phyloP scores from a whole-genome alignment of 2,797 vertebrate species.

The Merluccius polli region DNA sequence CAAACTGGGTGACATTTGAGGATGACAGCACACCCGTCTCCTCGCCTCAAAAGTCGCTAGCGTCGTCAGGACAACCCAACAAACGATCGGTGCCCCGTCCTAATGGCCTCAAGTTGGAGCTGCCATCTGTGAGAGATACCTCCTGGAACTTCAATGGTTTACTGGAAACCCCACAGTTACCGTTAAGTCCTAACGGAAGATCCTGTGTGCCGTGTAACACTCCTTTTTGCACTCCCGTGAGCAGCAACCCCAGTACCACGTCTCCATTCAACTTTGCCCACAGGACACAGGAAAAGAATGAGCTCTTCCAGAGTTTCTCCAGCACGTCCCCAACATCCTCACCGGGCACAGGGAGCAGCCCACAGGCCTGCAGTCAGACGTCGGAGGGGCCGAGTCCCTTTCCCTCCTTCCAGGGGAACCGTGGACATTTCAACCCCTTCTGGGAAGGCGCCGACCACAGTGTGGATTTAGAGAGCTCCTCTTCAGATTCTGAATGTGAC shows the following conservation, averaged over 20 bases:
- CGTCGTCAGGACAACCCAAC: conserved; percentile 52
- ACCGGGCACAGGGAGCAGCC: conserved; percentile 40
- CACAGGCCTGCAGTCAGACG: conserved; percentile 30
- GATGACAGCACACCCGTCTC: conserved; percentile 81
- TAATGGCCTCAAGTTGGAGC: conserved; percentile 85
- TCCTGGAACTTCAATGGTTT: conserved; percentile 77
- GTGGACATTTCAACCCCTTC: conserved; percentile 87
- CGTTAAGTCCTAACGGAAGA: conserved; percentile 74
- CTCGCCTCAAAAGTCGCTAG: conserved; percentile 74
- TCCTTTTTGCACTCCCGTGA: conserved; percentile 85
- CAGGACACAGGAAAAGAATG: conserved; percentile 63
- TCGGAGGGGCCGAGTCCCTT: conserved; percentile 64
- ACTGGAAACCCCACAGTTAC: conserved; percentile 80
- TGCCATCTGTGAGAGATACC: conserved; percentile 75
- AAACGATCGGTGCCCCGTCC: conserved; percentile 77
- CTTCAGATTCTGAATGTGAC: conserved; percentile 68
- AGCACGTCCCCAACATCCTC: conserved; percentile 47
- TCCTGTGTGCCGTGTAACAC: conserved; percentile 86
- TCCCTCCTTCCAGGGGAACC: conserved; percentile 72
- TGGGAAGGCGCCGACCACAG: conserved; percentile 75
- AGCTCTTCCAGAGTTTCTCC: conserved; percentile 53
- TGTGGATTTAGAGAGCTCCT: conserved; percentile 62
- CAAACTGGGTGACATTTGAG: conserved; percentile 97
- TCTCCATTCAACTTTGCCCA: conserved; percentile 66
- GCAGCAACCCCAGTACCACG: conserved; percentile 67